Evolutionary conservation across 1,140 invertebrate genomes (phyloP).

Genomic region (Thaumetopoea pityocampa): DNA sequence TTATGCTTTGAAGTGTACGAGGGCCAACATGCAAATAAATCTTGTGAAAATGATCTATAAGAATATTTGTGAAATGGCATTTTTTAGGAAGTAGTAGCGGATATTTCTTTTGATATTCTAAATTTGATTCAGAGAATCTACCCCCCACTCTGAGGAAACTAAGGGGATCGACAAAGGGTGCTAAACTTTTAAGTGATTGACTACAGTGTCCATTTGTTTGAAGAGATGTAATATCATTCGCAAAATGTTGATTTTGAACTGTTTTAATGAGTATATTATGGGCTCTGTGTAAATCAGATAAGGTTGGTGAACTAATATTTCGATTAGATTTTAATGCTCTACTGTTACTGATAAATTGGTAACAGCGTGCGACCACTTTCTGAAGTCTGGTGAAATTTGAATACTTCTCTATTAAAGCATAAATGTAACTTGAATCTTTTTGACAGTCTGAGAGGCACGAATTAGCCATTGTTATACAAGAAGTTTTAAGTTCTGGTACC

Average conservation of each 20-base stretch:
- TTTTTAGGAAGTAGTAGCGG: constrained; percentile 24
- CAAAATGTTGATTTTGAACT: not conserved
- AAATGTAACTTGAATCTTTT: too few relatives aligned
- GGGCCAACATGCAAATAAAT: constrained; percentile 23
- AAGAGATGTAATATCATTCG: not conserved
- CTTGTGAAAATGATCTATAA: constrained; percentile 25
- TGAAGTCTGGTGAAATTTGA: too few relatives aligned
- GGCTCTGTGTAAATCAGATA: constrained; percentile 4
- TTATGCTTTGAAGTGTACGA: constrained; percentile 17
- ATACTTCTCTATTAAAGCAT: too few relatives aligned
- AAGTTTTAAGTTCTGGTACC: too few relatives aligned
- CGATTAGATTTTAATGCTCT: too few relatives aligned
- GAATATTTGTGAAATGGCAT: constrained; percentile 16
- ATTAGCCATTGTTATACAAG: too few relatives aligned
- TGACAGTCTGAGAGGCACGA: too few relatives aligned
- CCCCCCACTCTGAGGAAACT: constrained; percentile 30
- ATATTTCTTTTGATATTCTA: constrained; percentile 21
- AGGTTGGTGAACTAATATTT: too few relatives aligned
- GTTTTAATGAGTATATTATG: constrained; percentile 6
- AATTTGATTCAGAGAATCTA: constrained; percentile 14
- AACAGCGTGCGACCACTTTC: too few relatives aligned
- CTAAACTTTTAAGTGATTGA: constrained; percentile 9
- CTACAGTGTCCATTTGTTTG: not conserved
- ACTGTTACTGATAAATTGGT: too few relatives aligned
- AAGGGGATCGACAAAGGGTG: constrained; percentile 14